Percentiles rank a stretch among this genome's conserved stretches.
phyloP scores from a whole-genome alignment of 2,113 vertebrate species.

The Spea multiplicata region DNA sequence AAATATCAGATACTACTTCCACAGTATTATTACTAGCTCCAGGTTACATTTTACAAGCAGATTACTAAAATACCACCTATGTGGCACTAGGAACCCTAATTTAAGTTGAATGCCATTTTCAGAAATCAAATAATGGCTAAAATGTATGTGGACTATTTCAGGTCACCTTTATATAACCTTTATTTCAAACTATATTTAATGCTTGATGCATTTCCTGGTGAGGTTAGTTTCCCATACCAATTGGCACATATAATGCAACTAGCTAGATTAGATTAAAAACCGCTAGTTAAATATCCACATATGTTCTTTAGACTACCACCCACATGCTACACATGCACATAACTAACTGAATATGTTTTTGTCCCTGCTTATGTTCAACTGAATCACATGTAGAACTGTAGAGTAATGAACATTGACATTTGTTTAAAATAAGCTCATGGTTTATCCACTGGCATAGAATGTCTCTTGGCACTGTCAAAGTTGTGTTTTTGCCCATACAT shows the following conservation, averaged over 20 bases:
- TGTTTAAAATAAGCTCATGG: conserved; percentile 44
- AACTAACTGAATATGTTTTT: conserved; percentile 24
- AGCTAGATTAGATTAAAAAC: conserved; percentile 33
- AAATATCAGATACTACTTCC: too few species aligned
- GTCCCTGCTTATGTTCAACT: conserved; percentile 28
- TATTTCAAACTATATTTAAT: neutral
- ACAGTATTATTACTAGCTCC: too few species aligned
- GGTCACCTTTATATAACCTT: conserved; percentile 27
- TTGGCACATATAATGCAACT: conserved; percentile 17
- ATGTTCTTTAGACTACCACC: conserved; percentile 36
- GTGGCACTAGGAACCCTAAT: too few species aligned
- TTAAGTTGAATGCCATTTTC: too few species aligned
- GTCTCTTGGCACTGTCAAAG: conserved; percentile 22
- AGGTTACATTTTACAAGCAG: too few species aligned
- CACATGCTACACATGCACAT: conserved; percentile 8
- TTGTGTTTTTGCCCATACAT: conserved; percentile 36
- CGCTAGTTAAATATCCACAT: conserved; percentile 10
- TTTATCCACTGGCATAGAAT: conserved; percentile 40
- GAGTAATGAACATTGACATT: conserved; percentile 41
- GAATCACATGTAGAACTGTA: conserved; percentile 40
- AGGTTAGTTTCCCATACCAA: conserved; percentile 10
- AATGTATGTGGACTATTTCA: too few species aligned
- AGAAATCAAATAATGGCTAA: too few species aligned
- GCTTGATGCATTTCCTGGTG: conserved; percentile 10
- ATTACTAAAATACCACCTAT: too few species aligned